Base-by-base conservation (phyloP, 2,888 invertebrate genomes). In the Schizotus pectinicornis region DNA sequence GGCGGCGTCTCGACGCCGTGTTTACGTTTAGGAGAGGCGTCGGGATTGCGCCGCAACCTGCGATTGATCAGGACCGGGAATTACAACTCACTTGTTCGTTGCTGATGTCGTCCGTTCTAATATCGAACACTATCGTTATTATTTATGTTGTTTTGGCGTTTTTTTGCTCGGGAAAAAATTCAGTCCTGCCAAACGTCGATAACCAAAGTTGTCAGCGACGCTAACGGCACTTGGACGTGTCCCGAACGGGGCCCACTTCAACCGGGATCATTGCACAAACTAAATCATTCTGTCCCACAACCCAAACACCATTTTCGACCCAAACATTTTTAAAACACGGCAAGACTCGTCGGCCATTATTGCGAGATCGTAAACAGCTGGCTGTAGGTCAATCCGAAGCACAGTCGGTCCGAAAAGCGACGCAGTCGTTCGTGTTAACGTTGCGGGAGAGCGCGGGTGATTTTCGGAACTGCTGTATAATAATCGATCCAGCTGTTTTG, bases 281-380 rank as follows among this genome's bases (percentile, higher is more conserved):
- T 54, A 41, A 35, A 39, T 54, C 30, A 52, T 30, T 5, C 7
- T 43, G 7, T 35, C 35, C 9, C 38, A 7, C 2, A 41, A 34
- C 13, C 7, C 13, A 34, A 41, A 35, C 33, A 47, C 41, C 9
- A 33, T 7, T n/a, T 51, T 51, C 8, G n/a, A 14, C 22, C n/a
- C 11, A 37, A 50, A 47, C 54, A 47, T 65, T 64, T 63, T 59
- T 42, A 63, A 64, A 64, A 63, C 63, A 62, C 54, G 67, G 68
- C 70, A 70, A 70, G 67, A 67, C 58, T 56, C 51, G 64, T 67
- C 67, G 67, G 69, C 69, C 68, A 68, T 68, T 67, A 65, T 67
- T 62, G 65, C 67, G 56, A 65, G 61, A 62, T 59, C 64, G 62
- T 64, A 67, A 68, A 68, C 68, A 68, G 68, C 65, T 65, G 66